A percentile compares a stretch with the other conserved stretches of the same genome.
Evolutionary conservation across 92 coral and sea anemone genomes (phyloP).

Genomic region (Palythoa caribaeorum): DNA sequence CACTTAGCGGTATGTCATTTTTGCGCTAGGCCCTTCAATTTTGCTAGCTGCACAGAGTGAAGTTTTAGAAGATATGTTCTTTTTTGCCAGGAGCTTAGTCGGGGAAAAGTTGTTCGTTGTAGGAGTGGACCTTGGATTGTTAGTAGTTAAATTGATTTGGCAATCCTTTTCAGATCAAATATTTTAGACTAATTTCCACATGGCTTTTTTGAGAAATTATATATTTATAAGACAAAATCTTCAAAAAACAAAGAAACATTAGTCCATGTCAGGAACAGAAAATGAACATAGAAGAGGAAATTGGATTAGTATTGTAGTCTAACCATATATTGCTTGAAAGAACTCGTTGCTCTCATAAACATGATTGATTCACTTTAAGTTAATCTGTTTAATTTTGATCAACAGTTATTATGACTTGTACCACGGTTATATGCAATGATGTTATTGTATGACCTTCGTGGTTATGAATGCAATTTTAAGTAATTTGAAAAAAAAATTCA

Average conservation of each 20-base stretch:
- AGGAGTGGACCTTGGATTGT: slow-evolving; percentile 4
- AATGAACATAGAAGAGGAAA: background rate
- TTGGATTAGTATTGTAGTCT: background rate
- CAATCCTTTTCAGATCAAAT: background rate
- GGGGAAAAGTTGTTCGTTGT: background rate
- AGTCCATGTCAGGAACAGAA: background rate
- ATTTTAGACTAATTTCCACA: background rate
- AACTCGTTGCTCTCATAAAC: background rate
- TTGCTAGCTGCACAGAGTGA: background rate
- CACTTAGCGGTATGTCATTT: background rate
- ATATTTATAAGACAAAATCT: slow-evolving; percentile 7
- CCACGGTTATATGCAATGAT: too few species aligned
- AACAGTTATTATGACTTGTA: too few species aligned
- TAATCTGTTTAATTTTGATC: too few species aligned
- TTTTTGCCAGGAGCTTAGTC: slow-evolving; percentile 9
- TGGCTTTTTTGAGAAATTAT: background rate
- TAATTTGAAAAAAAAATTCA: too few species aligned
- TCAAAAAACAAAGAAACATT: background rate
- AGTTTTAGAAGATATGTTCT: background rate
- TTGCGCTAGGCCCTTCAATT: background rate
- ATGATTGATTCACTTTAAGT: background rate
- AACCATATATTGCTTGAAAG: background rate
- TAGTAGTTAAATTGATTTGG: background rate
- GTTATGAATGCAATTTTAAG: too few species aligned
- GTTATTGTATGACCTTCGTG: too few species aligned